Conservation (phyloP, 2,888 invertebrate species). For the Catocala nupta region DNA sequence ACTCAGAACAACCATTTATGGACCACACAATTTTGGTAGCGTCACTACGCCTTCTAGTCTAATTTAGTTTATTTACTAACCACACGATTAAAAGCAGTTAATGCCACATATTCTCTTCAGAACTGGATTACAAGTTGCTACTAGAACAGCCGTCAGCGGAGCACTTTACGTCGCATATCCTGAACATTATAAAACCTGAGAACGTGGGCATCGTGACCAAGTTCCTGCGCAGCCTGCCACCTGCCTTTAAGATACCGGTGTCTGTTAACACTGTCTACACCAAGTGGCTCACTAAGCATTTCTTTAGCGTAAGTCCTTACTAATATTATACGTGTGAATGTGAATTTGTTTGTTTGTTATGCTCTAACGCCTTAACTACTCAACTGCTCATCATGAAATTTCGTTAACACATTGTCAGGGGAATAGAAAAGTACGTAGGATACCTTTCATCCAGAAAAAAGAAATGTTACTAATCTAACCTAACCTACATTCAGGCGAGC, state of each 20-base stretch:
- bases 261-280: constrained; percentile 71
- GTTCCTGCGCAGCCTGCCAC: constrained; percentile 76
- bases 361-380: too few relatives aligned
- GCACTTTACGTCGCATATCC: constrained; percentile 62
- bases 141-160: constrained; percentile 64
- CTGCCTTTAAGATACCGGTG: constrained; percentile 64
- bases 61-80: too few relatives aligned
- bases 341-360: background rate
- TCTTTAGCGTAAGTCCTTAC: constrained; percentile 75
- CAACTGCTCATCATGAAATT: too few relatives aligned
- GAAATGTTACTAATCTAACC: too few relatives aligned
- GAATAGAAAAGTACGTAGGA: too few relatives aligned
- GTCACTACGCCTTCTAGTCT: too few relatives aligned
- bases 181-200: constrained; percentile 69
- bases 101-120: constrained; percentile 46
- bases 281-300: constrained; percentile 78
- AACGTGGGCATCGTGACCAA: constrained; percentile 74
- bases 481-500: too few relatives aligned
- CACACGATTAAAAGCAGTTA: too few relatives aligned
- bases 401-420: too few relatives aligned
- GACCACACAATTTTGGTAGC: too few relatives aligned
- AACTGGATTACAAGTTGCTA: constrained; percentile 85
- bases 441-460: background rate
- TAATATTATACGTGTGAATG: background rate
- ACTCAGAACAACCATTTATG: too few relatives aligned